Conservation (phyloP, 2,113 vertebrate genomes). For the Podilymbus podiceps region DNA sequence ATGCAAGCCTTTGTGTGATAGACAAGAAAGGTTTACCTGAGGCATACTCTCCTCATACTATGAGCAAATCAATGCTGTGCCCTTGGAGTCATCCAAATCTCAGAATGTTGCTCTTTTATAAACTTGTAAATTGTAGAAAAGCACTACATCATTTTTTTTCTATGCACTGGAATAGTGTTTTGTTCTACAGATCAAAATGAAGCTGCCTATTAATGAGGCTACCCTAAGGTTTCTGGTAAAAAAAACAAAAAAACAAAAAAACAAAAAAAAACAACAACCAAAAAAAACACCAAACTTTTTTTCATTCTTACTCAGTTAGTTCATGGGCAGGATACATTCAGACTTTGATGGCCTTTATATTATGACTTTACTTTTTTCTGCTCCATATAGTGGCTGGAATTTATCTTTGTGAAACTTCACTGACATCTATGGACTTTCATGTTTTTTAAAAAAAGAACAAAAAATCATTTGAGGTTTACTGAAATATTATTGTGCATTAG, state of each 20-base stretch:
- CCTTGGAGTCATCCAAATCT: neutral
- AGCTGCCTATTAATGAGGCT: neutral
- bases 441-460: neutral
- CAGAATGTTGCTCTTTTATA: constrained; percentile 2
- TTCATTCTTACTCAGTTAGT: neutral
- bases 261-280: no score
- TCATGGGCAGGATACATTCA: neutral
- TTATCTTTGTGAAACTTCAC: neutral
- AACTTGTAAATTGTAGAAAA: constrained; percentile 16
- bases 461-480: neutral
- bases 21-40: constrained; percentile 24
- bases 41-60: neutral
- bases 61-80: constrained; percentile 19
- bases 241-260: no score
- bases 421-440: neutral
- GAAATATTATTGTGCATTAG: neutral
- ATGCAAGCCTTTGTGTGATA: neutral
- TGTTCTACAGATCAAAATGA: constrained; percentile 6
- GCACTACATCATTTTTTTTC: neutral
- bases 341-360: neutral
- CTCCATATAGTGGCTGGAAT: neutral
- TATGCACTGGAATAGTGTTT: neutral
- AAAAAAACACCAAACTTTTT: neutral
- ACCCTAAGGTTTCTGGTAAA: neutral
- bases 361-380: neutral